Conservation (phyloP, 64 coral and sea anemone species). For the Actinia tenebrosa region DNA sequence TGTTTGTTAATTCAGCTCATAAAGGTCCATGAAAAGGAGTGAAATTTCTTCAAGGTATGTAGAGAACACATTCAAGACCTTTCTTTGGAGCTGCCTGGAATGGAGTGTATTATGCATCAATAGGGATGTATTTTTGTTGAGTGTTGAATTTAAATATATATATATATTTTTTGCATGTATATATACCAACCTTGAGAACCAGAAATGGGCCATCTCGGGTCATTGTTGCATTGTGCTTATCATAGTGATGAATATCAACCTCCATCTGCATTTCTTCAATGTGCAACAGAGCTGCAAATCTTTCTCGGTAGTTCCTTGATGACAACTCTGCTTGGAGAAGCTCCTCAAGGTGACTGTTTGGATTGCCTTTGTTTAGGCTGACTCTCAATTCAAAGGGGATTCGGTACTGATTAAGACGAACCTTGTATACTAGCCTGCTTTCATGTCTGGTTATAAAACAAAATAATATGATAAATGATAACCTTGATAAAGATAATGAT, state of each 20-base stretch:
- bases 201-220: constrained; percentile 29
- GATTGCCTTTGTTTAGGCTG: constrained; percentile 50
- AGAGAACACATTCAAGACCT: too few species aligned
- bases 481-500: neutral
- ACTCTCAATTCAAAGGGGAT: constrained; percentile 38
- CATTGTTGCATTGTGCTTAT: constrained; percentile 57
- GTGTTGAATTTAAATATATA: too few species aligned
- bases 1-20: too few species aligned
- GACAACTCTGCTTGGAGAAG: constrained; percentile 41
- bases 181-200: constrained; percentile 40
- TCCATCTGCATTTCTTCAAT: constrained; percentile 96
- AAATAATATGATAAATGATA: neutral
- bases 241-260: constrained; percentile 85
- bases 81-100: too few species aligned
- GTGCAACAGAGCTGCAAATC: constrained; percentile 73
- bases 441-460: constrained; percentile 26
- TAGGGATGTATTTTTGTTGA: too few species aligned
- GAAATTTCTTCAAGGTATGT: too few species aligned
- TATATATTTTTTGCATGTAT: neutral
- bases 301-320: constrained; percentile 34
- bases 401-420: constrained; percentile 5
- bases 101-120: too few species aligned
- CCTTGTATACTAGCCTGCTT: constrained; percentile 1
- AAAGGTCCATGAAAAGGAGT: too few species aligned
- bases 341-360: constrained; percentile 14